These are phyloP conservation scores for Galendromus occidentalis DNA, from an alignment of 1,140 invertebrate genomes.

Conservation along the genomic window DNA sequence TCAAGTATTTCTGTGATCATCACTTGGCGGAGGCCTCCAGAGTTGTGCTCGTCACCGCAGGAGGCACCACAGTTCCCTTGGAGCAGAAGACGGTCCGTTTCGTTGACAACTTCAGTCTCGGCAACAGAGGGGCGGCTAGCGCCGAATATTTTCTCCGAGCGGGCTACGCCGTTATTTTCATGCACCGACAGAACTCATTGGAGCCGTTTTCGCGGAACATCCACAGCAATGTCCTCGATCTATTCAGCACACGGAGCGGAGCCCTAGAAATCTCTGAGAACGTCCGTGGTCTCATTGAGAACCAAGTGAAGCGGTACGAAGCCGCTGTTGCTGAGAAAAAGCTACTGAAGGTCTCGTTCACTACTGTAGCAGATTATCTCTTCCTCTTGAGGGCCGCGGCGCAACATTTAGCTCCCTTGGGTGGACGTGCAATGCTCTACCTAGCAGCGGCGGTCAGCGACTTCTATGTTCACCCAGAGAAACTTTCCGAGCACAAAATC, in stretches of 20 bases:
- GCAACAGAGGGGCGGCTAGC: slow-evolving; percentile 75
- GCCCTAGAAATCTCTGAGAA: not conserved
- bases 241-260: not conserved
- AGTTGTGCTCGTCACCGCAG: slow-evolving; percentile 38
- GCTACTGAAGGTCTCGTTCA: slow-evolving; percentile 54
- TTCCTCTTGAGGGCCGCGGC: slow-evolving; percentile 64
- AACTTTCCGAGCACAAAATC: slow-evolving; percentile 89
- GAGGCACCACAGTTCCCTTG: slow-evolving; percentile 84
- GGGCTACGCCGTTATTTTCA: slow-evolving; percentile 40
- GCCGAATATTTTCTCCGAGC: slow-evolving; percentile 73
- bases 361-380: slow-evolving; percentile 74
- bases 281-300: slow-evolving; percentile 23
- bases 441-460: slow-evolving; percentile 94
- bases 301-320: not conserved
- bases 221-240: slow-evolving; percentile 20
- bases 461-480: slow-evolving; percentile 80
- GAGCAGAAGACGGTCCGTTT: slow-evolving; percentile 92
- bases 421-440: slow-evolving; percentile 55
- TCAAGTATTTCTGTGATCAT: not conserved
- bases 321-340: slow-evolving; percentile 26
- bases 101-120: slow-evolving; percentile 95
- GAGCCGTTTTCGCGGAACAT: slow-evolving; percentile 77
- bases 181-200: slow-evolving; percentile 48
- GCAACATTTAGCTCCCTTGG: slow-evolving; percentile 44
- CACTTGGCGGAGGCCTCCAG: not conserved